Base-by-base conservation (phyloP, 2,113 vertebrate genomes). In the Petrocephalus microphthalmus region DNA sequence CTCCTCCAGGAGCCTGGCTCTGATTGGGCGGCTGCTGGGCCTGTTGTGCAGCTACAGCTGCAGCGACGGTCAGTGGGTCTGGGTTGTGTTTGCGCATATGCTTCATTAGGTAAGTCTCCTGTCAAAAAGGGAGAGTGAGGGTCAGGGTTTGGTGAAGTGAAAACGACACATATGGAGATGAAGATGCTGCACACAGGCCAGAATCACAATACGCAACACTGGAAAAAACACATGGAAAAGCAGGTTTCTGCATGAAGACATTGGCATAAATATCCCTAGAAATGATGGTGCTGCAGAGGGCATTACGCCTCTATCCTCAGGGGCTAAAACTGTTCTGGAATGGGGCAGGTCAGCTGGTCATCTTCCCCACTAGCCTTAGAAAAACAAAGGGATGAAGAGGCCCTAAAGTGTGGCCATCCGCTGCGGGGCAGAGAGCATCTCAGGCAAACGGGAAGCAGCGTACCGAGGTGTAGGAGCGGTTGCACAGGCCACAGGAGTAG, bases 51-150 rank as follows among this genome's bases (percentile, higher is more conserved):
- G 84, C 84, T 25, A 85, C 84, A 20, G 52, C 84, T 17, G 84
- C 84, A 85, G 84, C 84, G 11, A 85, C 84, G 51, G 84, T 85
- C 84, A 85, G 91, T 2, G 95, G 93, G 91, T 96, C 95, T 0
- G 97, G 97, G 95, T 99, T 99, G 96, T 99, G 98, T 96, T 99
- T 99, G 93, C 97, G 94, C 98, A 99, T 99, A 93, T 99, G 98
- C 95, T 99, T 99, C 98, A 99, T 99, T 94, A 99, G 95, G 93
- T 99, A 99, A 0, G 98, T 99, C 93, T 99, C 98, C 98, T 99
- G 91, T 10, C 78, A 57, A 29, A 56, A 49, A 86, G 0, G 81
- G 29, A 47, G 56, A 49, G 54, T 82, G 86, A 91, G 0, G 49
- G n/a, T 89, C 20, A 84, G 8, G 8, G 64, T 67, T 87, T 3